Evolutionary conservation across 2,888 invertebrate species (phyloP).

Genomic region (Leptinotarsa juncta): DNA sequence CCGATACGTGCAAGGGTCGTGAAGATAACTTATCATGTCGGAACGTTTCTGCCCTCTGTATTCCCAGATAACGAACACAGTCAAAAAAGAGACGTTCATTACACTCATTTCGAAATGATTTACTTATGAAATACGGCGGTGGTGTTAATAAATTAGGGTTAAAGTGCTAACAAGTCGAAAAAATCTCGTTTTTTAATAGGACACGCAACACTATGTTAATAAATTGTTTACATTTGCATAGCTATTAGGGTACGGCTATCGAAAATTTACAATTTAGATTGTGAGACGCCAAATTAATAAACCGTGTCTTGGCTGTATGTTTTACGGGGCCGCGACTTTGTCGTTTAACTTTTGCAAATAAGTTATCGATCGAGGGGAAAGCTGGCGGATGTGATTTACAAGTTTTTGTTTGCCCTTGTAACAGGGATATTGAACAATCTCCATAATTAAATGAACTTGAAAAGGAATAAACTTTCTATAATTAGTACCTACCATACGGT

Average conservation of each 20-base stretch:
- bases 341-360: slow-evolving; percentile 10
- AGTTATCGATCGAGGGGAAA: slow-evolving; percentile 17
- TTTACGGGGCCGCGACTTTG: slow-evolving; percentile 7
- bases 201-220: slow-evolving; percentile 49
- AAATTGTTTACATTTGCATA: slow-evolving; percentile 53
- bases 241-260: slow-evolving; percentile 54
- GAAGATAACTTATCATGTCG: slow-evolving; percentile 45
- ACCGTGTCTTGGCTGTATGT: slow-evolving; percentile 39
- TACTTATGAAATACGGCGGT: slow-evolving; percentile 38
- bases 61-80: slow-evolving; percentile 33
- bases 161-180: slow-evolving; percentile 50
- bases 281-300: slow-evolving; percentile 53
- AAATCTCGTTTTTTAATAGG: slow-evolving; percentile 45
- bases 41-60: slow-evolving; percentile 35
- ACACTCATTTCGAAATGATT: slow-evolving; percentile 35
- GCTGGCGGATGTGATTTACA: slow-evolving; percentile 4
- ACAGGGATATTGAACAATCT: slow-evolving; percentile 17
- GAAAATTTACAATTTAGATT: slow-evolving; percentile 58
- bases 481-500: too few relatives aligned
- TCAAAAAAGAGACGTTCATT: slow-evolving; percentile 37
- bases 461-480: slow-evolving; percentile 22
- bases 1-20: slow-evolving; percentile 56
- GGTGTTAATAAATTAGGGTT: slow-evolving; percentile 48
- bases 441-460: slow-evolving; percentile 27
- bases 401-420: slow-evolving; percentile 11